A percentile compares a stretch with the other conserved stretches of the same genome.
phyloP scores from a whole-genome alignment of 2,888 invertebrate genomes.

The Synanthedon tipuliformis region DNA sequence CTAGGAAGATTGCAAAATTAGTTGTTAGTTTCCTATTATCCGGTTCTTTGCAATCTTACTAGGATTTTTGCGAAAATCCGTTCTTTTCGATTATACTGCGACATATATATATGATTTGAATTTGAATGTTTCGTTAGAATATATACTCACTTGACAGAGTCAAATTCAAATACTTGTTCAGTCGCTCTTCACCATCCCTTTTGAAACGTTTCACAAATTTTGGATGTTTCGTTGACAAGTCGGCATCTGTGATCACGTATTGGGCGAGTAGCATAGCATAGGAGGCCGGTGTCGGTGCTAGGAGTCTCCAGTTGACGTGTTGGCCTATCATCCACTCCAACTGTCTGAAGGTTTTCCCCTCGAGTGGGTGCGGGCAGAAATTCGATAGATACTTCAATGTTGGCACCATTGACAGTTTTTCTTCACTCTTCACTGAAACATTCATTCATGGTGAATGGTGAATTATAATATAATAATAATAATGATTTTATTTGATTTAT shows the following conservation, averaged over 20 bases:
- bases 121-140: no score
- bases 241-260: slow-evolving; percentile 47
- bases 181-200: slow-evolving; percentile 42
- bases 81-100: no score
- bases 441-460: no score
- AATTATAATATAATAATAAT: no score
- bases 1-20: no score
- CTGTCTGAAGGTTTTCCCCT: slow-evolving; percentile 54
- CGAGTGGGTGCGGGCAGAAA: slow-evolving; percentile 43
- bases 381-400: slow-evolving; percentile 44
- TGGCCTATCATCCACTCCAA: slow-evolving; percentile 64
- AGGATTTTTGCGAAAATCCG: no score
- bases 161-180: slow-evolving; percentile 52
- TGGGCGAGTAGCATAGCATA: slow-evolving; percentile 49
- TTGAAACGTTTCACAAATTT: slow-evolving; percentile 49
- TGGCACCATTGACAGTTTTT: slow-evolving; percentile 50
- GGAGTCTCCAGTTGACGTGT: slow-evolving; percentile 50
- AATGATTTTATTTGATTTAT: no score
- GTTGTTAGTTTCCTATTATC: no score
- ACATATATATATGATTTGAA: no score
- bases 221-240: slow-evolving; percentile 47
- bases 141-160: slow-evolving; percentile 54
- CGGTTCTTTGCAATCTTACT: no score
- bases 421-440: slow-evolving; percentile 53
- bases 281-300: slow-evolving; percentile 51